A percentile compares a stretch with the other conserved stretches of the same genome.
Conservation (phyloP, 2,113 vertebrate species). For the Equus quagga region DNA sequence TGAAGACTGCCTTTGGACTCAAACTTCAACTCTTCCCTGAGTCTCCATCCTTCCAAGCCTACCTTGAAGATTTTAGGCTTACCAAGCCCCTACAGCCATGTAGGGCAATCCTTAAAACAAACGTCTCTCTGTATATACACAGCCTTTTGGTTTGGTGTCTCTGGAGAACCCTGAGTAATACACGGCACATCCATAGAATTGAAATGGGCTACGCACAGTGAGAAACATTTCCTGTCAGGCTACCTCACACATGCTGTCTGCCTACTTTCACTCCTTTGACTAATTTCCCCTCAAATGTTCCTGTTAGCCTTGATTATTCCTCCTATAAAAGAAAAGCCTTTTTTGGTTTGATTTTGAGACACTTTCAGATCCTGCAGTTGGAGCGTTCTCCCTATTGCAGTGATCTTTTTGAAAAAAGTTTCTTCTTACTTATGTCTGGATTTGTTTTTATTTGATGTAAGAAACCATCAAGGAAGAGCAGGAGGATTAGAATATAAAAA, state of each 20-base stretch:
- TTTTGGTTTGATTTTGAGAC: neutral
- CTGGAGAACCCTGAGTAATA: neutral
- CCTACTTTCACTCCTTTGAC: neutral
- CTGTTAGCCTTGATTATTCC: neutral
- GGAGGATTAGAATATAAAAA: neutral
- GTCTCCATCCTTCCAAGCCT: neutral
- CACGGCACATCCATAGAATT: neutral
- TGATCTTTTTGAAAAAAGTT: neutral
- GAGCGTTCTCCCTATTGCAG: neutral
- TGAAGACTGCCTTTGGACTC: neutral
- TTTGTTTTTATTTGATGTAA: slow-evolving; percentile 24
- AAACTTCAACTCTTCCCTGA: neutral
- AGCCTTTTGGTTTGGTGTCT: neutral
- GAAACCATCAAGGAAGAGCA: neutral
- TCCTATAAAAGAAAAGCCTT: neutral
- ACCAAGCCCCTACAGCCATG: neutral
- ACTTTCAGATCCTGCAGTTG: neutral
- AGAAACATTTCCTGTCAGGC: neutral
- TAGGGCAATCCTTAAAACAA: neutral
- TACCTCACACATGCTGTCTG: neutral
- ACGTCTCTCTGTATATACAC: neutral
- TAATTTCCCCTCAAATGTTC: neutral
- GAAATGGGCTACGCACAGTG: neutral
- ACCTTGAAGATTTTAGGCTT: neutral
- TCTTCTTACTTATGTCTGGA: neutral